phyloP scores from a whole-genome alignment of 2,113 vertebrate species.

The Lathamus discolor region DNA sequence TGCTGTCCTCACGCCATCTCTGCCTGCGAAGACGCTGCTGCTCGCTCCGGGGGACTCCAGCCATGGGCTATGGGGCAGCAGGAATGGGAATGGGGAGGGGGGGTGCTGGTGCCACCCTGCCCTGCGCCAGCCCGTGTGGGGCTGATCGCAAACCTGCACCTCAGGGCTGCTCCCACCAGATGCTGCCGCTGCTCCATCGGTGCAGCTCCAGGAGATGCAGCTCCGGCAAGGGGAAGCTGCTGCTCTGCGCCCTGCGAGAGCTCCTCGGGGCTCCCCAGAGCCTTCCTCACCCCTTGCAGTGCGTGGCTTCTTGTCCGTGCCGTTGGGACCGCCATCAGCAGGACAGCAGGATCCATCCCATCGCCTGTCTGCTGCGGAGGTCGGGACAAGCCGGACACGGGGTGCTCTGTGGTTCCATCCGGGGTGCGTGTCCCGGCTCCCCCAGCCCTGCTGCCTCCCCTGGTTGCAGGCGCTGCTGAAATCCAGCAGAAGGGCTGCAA shows the following conservation, averaged over 20 bases:
- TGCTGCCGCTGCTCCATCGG: neutral
- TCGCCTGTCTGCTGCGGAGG: no score
- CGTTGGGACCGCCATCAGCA: rapidly evolving
- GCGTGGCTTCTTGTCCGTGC: rapidly evolving
- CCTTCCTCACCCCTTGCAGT: no score
- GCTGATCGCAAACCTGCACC: neutral
- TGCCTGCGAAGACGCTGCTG: no score
- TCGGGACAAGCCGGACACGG: rapidly evolving
- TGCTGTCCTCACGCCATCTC: neutral
- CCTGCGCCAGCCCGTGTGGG: no score
- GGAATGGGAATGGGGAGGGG: neutral
- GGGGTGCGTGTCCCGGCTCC: neutral
- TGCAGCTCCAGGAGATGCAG: no score
- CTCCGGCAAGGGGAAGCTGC: neutral
- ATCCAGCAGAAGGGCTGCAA: neutral
- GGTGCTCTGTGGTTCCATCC: neutral
- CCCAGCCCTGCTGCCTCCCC: neutral
- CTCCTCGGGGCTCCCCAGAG: neutral
- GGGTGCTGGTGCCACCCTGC: neutral
- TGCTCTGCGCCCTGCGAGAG: no score
- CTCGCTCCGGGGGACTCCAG: neutral
- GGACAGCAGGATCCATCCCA: rapidly evolving
- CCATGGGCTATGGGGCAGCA: rapidly evolving
- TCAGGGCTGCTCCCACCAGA: neutral
- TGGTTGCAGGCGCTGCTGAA: neutral